Percentiles rank a stretch among this genome's conserved stretches.
phyloP scores from a whole-genome alignment of 2,888 invertebrate species.

The Phyllotreta striolata region DNA sequence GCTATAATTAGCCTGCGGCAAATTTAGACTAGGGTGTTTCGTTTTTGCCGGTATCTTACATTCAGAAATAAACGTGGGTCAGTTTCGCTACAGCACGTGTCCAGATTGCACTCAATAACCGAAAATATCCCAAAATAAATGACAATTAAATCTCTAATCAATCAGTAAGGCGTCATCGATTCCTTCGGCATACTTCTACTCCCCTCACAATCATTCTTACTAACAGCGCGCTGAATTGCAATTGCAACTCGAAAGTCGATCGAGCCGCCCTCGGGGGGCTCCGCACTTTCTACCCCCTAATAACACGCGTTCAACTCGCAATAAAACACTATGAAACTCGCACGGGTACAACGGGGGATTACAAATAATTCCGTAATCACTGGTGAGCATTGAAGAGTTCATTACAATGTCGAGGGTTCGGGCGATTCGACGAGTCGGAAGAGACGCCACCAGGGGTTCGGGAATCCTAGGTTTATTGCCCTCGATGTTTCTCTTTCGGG shows the following conservation, averaged over 20 bases:
- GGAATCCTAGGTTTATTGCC: slow-evolving; percentile 25
- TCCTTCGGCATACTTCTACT: too few relatives aligned
- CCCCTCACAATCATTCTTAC: too few relatives aligned
- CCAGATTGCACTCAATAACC: too few relatives aligned
- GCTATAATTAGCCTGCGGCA: slow-evolving; percentile 23
- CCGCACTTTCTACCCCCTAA: slow-evolving; percentile 27
- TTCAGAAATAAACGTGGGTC: too few relatives aligned
- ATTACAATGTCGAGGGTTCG: slow-evolving; percentile 47
- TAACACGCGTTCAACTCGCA: slow-evolving; percentile 36
- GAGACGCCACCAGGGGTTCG: slow-evolving; percentile 32
- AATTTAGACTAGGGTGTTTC: slow-evolving; percentile 24
- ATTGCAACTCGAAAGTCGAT: too few relatives aligned
- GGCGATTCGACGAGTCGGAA: slow-evolving; percentile 35
- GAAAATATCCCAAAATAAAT: too few relatives aligned
- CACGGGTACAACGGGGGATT: slow-evolving; percentile 37
- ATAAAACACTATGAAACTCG: slow-evolving; percentile 36
- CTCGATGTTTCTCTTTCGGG: slow-evolving; percentile 12
- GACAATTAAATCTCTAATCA: too few relatives aligned
- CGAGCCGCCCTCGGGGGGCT: too few relatives aligned
- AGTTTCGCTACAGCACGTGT: too few relatives aligned
- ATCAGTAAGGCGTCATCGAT: too few relatives aligned
- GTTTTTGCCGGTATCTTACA: too few relatives aligned
- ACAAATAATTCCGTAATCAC: slow-evolving; percentile 48
- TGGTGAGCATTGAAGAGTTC: slow-evolving; percentile 47
- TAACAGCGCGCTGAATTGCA: too few relatives aligned